Conservation (phyloP, 2,888 invertebrate species). For the Apotomis betuletana region DNA sequence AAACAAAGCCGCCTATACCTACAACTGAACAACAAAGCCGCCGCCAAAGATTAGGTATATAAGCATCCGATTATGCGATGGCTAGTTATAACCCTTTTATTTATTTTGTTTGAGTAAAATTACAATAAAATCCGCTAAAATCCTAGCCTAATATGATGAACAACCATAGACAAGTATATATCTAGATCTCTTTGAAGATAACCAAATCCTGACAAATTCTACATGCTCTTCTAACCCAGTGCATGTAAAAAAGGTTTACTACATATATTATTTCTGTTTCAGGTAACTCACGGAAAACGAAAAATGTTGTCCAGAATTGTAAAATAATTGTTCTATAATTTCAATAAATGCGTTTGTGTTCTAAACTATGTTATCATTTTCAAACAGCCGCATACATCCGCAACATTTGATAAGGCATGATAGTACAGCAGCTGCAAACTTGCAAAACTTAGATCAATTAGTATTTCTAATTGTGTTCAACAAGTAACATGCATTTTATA, state of each 20-base stretch:
- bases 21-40: no score
- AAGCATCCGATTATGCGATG: no score
- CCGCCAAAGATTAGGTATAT: no score
- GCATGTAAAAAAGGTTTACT: neutral
- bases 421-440: neutral
- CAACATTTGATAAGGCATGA: slow-evolving; percentile 22
- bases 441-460: slow-evolving; percentile 11
- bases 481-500: slow-evolving; percentile 67
- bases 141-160: slow-evolving; percentile 42
- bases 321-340: neutral
- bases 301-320: no score
- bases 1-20: no score
- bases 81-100: no score
- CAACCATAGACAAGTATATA: slow-evolving; percentile 69
- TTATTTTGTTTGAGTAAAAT: no score
- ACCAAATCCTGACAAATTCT: slow-evolving; percentile 49
- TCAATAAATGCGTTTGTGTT: slow-evolving; percentile 7
- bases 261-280: slow-evolving; percentile 2
- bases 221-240: neutral
- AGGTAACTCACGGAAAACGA: slow-evolving; percentile 3
- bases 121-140: no score
- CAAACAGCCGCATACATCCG: slow-evolving; percentile 43
- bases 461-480: neutral
- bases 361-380: no score
- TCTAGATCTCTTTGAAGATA: slow-evolving; percentile 65